These are phyloP conservation scores for Pempheris klunzingeri DNA, from an alignment of 2,797 vertebrate genomes.

Conservation along the genomic window DNA sequence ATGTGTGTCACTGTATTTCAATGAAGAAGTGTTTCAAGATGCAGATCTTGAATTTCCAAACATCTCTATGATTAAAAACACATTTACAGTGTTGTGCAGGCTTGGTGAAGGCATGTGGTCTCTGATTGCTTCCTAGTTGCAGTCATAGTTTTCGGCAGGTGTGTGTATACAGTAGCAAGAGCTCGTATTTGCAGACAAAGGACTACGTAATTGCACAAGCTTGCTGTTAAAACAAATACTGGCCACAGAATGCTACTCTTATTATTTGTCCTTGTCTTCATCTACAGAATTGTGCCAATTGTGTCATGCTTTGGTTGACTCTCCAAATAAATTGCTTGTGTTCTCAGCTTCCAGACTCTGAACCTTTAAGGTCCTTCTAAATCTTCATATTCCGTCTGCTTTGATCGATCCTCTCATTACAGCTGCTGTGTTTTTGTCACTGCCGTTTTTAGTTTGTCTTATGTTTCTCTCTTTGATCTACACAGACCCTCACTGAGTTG, in stretches of 20 bases:
- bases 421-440: background rate
- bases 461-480: constrained; percentile 20
- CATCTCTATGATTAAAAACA: too few relatives aligned
- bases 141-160: background rate
- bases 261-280: background rate
- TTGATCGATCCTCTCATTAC: background rate
- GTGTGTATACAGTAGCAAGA: background rate
- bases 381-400: background rate
- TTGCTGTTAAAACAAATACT: background rate
- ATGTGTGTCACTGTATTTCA: background rate
- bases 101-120: background rate
- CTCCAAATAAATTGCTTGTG: background rate
- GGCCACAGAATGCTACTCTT: background rate
- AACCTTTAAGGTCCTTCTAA: too few relatives aligned
- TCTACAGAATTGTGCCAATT: background rate
- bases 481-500: background rate
- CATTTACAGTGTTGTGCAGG: too few relatives aligned
- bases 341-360: background rate
- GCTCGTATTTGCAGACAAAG: background rate
- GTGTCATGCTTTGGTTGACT: background rate
- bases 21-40: background rate
- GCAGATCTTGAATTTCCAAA: background rate
- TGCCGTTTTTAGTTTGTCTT: constrained; percentile 12
- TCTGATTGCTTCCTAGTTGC: background rate
- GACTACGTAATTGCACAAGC: background rate